phyloP scores from a whole-genome alignment of 2,113 vertebrate genomes.

The Cyanocitta stelleri region DNA sequence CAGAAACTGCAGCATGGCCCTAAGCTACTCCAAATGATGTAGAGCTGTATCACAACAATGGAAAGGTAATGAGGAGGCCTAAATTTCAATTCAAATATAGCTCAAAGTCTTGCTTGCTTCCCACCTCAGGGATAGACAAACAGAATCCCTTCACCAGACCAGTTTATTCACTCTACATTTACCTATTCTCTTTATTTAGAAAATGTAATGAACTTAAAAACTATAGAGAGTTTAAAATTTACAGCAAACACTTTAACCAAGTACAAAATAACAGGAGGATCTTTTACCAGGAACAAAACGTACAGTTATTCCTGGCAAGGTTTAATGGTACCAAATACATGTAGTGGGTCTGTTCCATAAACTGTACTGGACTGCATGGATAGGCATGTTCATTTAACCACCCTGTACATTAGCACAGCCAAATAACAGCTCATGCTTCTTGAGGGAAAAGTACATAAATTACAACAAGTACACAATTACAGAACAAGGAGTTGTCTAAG shows the following conservation, averaged over 20 bases:
- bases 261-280: background rate
- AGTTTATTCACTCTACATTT: background rate
- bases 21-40: background rate
- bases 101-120: background rate
- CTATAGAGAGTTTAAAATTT: background rate
- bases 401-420: background rate
- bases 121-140: background rate
- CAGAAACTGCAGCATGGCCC: background rate
- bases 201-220: background rate
- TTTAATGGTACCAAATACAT: background rate
- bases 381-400: background rate
- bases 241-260: background rate
- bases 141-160: background rate
- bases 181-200: background rate
- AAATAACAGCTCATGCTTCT: conserved; percentile 8
- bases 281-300: background rate
- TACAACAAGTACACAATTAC: background rate
- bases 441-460: background rate
- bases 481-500: background rate
- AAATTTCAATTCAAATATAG: background rate
- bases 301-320: background rate
- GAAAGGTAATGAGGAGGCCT: background rate
- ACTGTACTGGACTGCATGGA: background rate
- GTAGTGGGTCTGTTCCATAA: background rate
- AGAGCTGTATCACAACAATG: background rate